phyloP scores from a whole-genome alignment of 2,113 vertebrate species.

The Rutilus rutilus region DNA sequence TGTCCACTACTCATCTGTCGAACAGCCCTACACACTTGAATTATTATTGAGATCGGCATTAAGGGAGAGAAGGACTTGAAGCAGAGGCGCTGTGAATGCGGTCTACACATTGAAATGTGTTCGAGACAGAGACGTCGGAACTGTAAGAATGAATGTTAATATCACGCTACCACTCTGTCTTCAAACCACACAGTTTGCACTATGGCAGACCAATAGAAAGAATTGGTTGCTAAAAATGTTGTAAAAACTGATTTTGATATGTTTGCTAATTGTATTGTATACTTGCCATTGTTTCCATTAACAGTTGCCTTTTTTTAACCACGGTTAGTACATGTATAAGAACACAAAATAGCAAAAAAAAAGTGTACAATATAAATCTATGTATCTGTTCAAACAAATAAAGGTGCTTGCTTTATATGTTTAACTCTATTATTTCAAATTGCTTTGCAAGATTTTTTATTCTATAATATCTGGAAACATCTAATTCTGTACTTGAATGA shows the following conservation, averaged over 20 bases:
- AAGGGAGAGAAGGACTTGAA: slow-evolving; percentile 84
- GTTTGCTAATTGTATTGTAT: slow-evolving; percentile 92
- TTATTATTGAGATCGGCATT: slow-evolving; percentile 79
- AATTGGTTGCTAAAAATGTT: slow-evolving; percentile 90
- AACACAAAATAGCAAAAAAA: slow-evolving; percentile 69
- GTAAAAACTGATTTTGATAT: slow-evolving; percentile 92
- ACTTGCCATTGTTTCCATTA: slow-evolving; percentile 91
- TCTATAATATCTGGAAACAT: neutral
- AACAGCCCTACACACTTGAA: slow-evolving; percentile 89
- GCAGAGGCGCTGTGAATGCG: slow-evolving; percentile 77
- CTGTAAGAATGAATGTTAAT: slow-evolving; percentile 68
- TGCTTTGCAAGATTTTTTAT: neutral
- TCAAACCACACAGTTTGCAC: slow-evolving; percentile 88
- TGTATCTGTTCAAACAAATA: slow-evolving; percentile 79
- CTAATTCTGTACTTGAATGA: neutral
- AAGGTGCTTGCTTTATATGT: slow-evolving; percentile 82
- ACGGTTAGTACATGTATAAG: slow-evolving; percentile 87
- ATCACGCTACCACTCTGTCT: slow-evolving; percentile 78
- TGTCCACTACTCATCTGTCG: slow-evolving; percentile 67
- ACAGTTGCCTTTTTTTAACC: slow-evolving; percentile 91
- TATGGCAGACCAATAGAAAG: slow-evolving; percentile 87
- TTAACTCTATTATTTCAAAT: slow-evolving; percentile 66
- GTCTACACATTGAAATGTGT: slow-evolving; percentile 73
- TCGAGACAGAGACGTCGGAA: slow-evolving; percentile 67
- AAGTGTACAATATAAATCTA: slow-evolving; percentile 81